Percentiles rank a stretch among this genome's conserved stretches.
These are phyloP conservation scores for Varanus salvator DNA, from an alignment of 2,113 vertebrate species.

Conservation along the genomic window DNA sequence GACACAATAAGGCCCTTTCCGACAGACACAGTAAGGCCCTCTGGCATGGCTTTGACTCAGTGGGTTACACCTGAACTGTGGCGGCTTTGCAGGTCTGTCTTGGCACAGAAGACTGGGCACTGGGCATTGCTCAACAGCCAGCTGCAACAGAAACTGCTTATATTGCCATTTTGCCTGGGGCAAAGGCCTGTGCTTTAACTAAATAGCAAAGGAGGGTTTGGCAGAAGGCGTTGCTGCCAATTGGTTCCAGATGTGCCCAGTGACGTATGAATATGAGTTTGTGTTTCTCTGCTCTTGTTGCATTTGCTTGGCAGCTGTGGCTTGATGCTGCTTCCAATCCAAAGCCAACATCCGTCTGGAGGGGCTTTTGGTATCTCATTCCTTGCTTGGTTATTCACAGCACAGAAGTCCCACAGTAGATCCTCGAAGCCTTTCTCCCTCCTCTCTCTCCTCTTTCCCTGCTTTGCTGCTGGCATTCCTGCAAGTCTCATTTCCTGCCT, in stretches of 20 bases:
- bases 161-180: conserved; percentile 7
- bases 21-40: background rate
- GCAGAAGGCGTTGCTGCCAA: conserved; percentile 13
- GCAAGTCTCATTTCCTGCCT: background rate
- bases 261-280: background rate
- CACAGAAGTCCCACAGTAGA: conserved; percentile 20
- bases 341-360: conserved; percentile 63
- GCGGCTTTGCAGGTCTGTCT: background rate
- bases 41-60: background rate
- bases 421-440: conserved; percentile 36
- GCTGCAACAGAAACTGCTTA: conserved; percentile 29
- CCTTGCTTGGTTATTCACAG: conserved; percentile 10
- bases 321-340: conserved; percentile 23
- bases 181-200: conserved; percentile 19
- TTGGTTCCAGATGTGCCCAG: conserved; percentile 65
- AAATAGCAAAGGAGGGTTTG: conserved; percentile 33
- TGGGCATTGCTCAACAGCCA: background rate
- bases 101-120: rapidly evolving
- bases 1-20: background rate
- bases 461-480: background rate
- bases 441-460: conserved; percentile 25
- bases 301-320: conserved; percentile 19
- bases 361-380: background rate
- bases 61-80: background rate
- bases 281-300: background rate